phyloP scores from a whole-genome alignment of 2,797 vertebrate genomes.

The Aphelocoma californica region DNA sequence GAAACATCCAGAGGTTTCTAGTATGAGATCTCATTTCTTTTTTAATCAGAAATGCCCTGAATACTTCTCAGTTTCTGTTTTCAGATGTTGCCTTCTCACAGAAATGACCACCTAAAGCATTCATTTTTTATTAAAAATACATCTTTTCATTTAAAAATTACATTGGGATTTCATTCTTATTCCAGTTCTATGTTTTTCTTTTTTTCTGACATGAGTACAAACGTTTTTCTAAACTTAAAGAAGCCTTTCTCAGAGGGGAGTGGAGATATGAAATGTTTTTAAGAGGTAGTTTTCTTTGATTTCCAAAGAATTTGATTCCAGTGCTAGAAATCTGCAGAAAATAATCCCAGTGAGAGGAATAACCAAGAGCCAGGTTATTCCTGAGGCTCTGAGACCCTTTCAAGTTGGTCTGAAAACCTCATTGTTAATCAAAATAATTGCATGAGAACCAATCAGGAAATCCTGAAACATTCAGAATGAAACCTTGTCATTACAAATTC shows the following conservation, averaged over 20 bases:
- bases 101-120: background rate
- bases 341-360: background rate
- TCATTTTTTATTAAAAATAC: background rate
- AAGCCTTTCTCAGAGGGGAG: background rate
- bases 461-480: slow-evolving; percentile 38
- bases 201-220: background rate
- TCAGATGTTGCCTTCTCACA: background rate
- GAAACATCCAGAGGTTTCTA: background rate
- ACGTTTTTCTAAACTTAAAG: background rate
- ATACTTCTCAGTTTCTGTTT: background rate
- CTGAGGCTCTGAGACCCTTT: background rate
- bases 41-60: background rate
- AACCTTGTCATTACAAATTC: slow-evolving; percentile 59
- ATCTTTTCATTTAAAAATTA: background rate
- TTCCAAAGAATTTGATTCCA: background rate
- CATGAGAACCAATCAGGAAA: slow-evolving; percentile 57
- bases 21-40: background rate
- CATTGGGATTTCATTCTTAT: background rate
- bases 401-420: slow-evolving; percentile 50
- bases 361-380: background rate
- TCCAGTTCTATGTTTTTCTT: background rate
- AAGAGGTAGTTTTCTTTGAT: background rate
- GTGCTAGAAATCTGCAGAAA: background rate
- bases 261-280: background rate
- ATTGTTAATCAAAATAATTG: slow-evolving; percentile 67